Base-by-base conservation (phyloP, 2,888 invertebrate genomes). In the Hoplodrina ambigua region DNA sequence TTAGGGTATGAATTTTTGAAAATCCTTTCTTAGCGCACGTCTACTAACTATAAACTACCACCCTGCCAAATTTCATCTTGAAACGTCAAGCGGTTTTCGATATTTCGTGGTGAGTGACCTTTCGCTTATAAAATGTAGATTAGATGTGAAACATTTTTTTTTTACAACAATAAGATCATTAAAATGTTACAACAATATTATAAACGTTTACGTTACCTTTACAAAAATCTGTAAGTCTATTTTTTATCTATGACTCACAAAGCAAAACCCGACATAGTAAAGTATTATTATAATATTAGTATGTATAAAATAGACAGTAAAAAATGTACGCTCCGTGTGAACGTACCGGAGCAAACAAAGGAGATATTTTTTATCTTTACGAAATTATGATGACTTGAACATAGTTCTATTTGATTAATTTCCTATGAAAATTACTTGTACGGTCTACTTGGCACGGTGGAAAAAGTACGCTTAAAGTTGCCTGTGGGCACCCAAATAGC, bases 371-470 rank as follows among this genome's bases (percentile, higher is more conserved):
- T 81, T 85, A 72, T 81, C 80, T 78, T 72, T 69, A n/a, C 63
- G 59, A 75, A 85, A 85, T 82, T 76, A 84, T 85, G 75, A 82
- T 82, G 76, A 78, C 81, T 81, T 33, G 72, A 68, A 77, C 33
- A 72, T 64, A 85, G 85, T 85, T 84, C 80, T 82, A 73, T 81
- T 75, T 85, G 85, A 85, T 84, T 85, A 81, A 81, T 85, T 85
- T 82, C 61, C 63, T 79, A 78, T 72, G 74, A 78, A 82, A 79
- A 82, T 85, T 79, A 80, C 78, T 70, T 74, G 71, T 72, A 74
- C 69, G 82, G 78, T 85, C 84, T 83, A 85, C 63, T 78, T 82
- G 75, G 44, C 69, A 68, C 56, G 33, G 30, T 52, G 11, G 30
- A 78, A 74, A 71, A 72, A 62, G 44, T 62, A 37, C 58, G 17